Evolutionary conservation across 2,888 invertebrate genomes (phyloP).

Genomic region (Uropetala carovei): DNA sequence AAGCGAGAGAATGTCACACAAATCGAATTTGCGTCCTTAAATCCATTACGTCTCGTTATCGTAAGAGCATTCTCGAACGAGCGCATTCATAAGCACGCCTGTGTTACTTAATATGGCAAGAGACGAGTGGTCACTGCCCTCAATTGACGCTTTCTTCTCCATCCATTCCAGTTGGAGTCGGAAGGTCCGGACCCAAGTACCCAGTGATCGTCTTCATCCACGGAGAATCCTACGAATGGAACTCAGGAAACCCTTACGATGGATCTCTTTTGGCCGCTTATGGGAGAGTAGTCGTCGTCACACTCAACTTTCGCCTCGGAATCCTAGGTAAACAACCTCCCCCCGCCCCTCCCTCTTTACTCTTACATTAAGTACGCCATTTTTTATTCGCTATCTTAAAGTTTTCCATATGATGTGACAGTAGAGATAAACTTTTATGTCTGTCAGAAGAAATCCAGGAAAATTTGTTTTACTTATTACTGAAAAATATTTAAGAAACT

Average conservation of each 20-base stretch:
- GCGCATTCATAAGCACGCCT: too few species aligned
- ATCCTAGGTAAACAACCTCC: constrained; percentile 82
- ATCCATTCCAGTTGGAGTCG: constrained; percentile 74
- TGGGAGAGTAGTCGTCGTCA: constrained; percentile 91
- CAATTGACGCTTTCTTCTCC: background rate
- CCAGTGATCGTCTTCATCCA: constrained; percentile 95
- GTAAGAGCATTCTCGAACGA: too few species aligned
- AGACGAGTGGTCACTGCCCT: too few species aligned
- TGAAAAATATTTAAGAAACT: too few species aligned
- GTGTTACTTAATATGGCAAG: too few species aligned
- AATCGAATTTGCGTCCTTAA: too few species aligned
- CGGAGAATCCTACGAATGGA: constrained; percentile 97
- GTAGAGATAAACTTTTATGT: background rate
- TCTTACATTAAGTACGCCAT: background rate
- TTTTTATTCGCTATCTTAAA: background rate
- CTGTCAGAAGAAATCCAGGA: background rate
- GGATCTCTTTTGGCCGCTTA: constrained; percentile 94
- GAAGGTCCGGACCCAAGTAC: constrained; percentile 78
- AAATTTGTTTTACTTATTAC: too few species aligned
- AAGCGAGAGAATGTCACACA: too few species aligned
- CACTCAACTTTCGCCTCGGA: constrained; percentile 89
- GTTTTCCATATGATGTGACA: background rate
- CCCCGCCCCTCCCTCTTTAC: too few species aligned
- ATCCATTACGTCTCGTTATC: too few species aligned
- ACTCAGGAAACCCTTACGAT: constrained; percentile 98